Conservation (phyloP, 2,113 vertebrate genomes). For the Brachypodius melanocephalos region DNA sequence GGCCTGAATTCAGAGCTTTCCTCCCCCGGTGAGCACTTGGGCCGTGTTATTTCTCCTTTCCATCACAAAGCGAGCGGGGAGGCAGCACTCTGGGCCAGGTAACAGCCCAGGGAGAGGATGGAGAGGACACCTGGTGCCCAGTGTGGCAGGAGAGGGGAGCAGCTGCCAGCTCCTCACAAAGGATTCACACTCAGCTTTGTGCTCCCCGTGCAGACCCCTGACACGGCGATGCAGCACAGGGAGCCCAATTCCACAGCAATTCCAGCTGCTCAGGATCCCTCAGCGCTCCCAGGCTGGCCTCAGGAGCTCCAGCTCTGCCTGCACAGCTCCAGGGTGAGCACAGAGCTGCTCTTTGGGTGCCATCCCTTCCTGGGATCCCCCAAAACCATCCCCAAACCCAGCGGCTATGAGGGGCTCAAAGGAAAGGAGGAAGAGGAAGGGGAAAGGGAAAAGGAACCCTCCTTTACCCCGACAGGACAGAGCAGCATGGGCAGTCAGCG, state of each 20-base stretch:
- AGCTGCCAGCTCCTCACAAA: background rate
- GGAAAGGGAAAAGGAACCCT: background rate
- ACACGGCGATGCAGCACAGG: fast-evolving
- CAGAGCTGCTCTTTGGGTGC: background rate
- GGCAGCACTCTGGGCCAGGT: background rate
- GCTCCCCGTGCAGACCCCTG: fast-evolving
- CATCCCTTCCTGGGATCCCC: background rate
- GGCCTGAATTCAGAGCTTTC: background rate
- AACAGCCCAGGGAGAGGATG: background rate
- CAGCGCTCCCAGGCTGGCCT: background rate
- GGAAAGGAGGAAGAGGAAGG: background rate
- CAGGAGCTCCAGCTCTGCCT: background rate
- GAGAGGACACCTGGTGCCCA: background rate
- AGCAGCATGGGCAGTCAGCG: no score
- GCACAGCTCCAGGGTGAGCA: background rate
- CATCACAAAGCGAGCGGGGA: fast-evolving
- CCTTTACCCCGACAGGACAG: fast-evolving
- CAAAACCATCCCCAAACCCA: background rate
- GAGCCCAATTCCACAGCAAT: fast-evolving
- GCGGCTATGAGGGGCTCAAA: fast-evolving
- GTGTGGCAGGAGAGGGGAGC: background rate
- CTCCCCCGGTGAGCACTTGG: fast-evolving
- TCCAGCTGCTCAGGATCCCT: background rate
- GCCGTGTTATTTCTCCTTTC: background rate
- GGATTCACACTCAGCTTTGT: background rate